Conservation (phyloP, 1,140 invertebrate genomes). For the Hestina assimilis region DNA sequence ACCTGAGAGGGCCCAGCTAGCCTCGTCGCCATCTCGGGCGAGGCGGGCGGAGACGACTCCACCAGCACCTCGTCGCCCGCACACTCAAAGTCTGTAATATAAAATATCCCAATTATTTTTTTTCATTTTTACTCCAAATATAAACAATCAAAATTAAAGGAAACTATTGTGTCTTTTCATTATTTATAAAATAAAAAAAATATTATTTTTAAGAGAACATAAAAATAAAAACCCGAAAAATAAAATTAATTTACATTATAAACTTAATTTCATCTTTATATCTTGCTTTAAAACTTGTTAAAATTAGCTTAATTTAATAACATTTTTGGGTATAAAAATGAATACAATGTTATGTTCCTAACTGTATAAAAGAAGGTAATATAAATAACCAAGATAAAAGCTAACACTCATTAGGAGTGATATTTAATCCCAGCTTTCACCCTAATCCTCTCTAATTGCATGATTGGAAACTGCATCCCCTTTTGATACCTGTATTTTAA, state of each 20-base stretch:
- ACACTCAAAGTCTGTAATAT: conserved; percentile 75
- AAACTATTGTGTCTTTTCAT: too few relatives aligned
- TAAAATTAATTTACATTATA: too few relatives aligned
- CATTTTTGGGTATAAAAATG: too few relatives aligned
- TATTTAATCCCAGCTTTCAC: background rate
- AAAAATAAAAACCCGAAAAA: too few relatives aligned
- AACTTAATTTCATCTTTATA: too few relatives aligned
- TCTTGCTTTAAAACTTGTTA: too few relatives aligned
- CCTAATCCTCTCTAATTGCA: background rate
- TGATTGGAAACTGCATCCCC: background rate
- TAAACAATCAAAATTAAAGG: background rate
- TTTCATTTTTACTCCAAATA: background rate
- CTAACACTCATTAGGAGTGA: background rate
- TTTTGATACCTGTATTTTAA: conserved; percentile 21
- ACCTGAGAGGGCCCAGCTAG: conserved; percentile 68
- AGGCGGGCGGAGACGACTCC: conserved; percentile 68
- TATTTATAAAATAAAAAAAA: too few relatives aligned
- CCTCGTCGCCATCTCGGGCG: conserved; percentile 67
- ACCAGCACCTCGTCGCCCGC: conserved; percentile 75
- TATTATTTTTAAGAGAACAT: too few relatives aligned
- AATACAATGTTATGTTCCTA: too few relatives aligned
- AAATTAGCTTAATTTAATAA: too few relatives aligned
- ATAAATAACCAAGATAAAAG: too few relatives aligned
- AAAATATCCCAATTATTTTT: background rate
- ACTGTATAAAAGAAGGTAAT: too few relatives aligned